These are phyloP conservation scores for Polydrusus tereticollis DNA, from an alignment of 2,888 invertebrate species.

Conservation along the genomic window DNA sequence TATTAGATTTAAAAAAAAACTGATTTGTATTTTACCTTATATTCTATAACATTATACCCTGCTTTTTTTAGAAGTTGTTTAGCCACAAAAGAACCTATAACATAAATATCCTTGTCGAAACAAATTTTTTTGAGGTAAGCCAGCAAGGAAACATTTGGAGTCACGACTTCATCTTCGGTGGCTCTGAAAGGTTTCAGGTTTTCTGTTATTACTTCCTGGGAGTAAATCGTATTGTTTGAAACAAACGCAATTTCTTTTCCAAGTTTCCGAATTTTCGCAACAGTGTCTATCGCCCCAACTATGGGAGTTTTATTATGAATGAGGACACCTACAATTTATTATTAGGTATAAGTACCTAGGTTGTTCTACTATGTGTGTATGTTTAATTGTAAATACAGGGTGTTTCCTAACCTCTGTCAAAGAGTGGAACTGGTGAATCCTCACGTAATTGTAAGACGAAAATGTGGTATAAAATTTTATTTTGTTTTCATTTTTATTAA, in stretches of 20 bases:
- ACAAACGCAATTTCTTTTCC: conserved; percentile 34
- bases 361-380: no score
- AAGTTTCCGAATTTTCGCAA: conserved; percentile 24
- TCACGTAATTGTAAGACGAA: no score
- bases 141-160: conserved; percentile 22
- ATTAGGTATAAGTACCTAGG: no score
- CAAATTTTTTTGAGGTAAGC: conserved; percentile 23
- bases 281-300: conserved; percentile 10
- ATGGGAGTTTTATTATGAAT: background rate
- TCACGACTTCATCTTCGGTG: conserved; percentile 24
- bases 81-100: conserved; percentile 1
- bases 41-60: conserved; percentile 37
- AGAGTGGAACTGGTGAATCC: no score
- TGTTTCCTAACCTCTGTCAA: no score
- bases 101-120: conserved; percentile 32
- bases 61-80: conserved; percentile 26
- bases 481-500: no score
- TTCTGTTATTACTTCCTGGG: conserved; percentile 4
- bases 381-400: no score
- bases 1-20: background rate
- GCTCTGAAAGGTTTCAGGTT: conserved; percentile 20
- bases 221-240: conserved; percentile 31
- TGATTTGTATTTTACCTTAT: conserved; percentile 25
- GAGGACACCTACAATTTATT: conserved; percentile 27
- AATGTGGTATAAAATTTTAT: no score